Percentiles rank a stretch among this genome's conserved stretches.
Evolutionary conservation across 1,140 invertebrate genomes (phyloP).

Genomic region (Brachionus koreanus): DNA sequence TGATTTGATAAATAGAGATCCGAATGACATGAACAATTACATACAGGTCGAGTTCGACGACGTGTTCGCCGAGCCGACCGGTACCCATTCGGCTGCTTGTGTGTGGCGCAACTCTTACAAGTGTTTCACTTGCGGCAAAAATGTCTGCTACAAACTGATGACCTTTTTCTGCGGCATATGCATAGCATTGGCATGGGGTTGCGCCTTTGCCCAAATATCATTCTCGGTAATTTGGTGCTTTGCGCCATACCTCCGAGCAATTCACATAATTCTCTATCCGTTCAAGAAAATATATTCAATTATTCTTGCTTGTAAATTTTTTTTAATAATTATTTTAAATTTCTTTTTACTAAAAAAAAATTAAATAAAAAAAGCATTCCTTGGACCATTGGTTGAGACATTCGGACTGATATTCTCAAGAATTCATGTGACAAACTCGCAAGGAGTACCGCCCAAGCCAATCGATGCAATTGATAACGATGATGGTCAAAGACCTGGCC

Average conservation of each 20-base stretch:
- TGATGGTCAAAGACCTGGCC: neutral
- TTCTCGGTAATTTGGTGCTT: conserved; percentile 34
- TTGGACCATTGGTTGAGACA: conserved; percentile 31
- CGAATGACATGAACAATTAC: conserved; percentile 40
- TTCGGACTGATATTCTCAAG: conserved; percentile 13
- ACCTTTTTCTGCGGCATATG: conserved; percentile 34
- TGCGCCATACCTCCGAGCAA: neutral
- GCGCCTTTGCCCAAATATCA: conserved; percentile 16
- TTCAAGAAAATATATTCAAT: conserved; percentile 1
- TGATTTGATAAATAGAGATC: conserved; percentile 11
- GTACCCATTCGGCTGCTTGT: conserved; percentile 1
- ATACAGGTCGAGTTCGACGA: conserved; percentile 38
- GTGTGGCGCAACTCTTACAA: conserved; percentile 35
- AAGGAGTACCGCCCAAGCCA: conserved; percentile 30
- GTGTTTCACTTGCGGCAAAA: conserved; percentile 41
- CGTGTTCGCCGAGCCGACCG: conserved; percentile 13
- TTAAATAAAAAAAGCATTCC: neutral
- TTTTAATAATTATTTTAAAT: neutral
- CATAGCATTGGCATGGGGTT: conserved; percentile 28
- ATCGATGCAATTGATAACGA: conserved; percentile 37
- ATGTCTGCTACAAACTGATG: conserved; percentile 18
- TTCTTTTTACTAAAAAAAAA: neutral
- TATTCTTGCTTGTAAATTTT: conserved; percentile 2
- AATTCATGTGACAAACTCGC: conserved; percentile 22
- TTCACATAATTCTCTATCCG: conserved; percentile 2